Evolutionary conservation across 2,113 vertebrate genomes (phyloP).

Genomic region (Tachycineta bicolor): DNA sequence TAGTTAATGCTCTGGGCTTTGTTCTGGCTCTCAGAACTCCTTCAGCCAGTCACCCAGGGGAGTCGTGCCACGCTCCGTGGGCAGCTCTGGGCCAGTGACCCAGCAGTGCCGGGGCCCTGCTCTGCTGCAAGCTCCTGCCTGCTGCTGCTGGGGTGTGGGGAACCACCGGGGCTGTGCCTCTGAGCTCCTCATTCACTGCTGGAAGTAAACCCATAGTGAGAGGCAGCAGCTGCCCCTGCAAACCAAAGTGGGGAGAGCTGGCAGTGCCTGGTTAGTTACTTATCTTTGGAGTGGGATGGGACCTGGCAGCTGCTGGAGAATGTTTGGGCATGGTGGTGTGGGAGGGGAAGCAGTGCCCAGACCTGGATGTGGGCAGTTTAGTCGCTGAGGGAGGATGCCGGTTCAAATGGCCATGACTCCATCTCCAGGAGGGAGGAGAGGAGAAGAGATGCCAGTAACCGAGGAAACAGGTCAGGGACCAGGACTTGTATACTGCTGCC

Average conservation of each 20-base stretch:
- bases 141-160: not conserved
- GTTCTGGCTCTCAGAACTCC: conserved; percentile 51
- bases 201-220: not conserved
- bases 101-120: not conserved
- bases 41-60: not conserved
- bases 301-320: not conserved
- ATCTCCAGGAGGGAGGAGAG: not conserved
- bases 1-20: conserved; percentile 70
- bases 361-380: not conserved
- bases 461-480: not conserved
- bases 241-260: not conserved
- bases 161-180: not conserved
- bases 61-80: not conserved
- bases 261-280: not conserved
- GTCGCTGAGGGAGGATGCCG: not conserved
- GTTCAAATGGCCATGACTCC: rapidly evolving
- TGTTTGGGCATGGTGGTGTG: not conserved
- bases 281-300: not conserved
- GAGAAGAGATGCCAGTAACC: not conserved
- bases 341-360: not conserved
- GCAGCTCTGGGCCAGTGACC: conserved; percentile 25
- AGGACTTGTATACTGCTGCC: not conserved
- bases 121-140: not conserved
- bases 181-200: rapidly evolving
- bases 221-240: not conserved